These are phyloP conservation scores for human DNA, from an alignment of 2,113 vertebrate genomes.

Conservation along the genomic window GRCh38 chr7:91382001-91382500, in stretches of 20 bases:
- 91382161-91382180: background rate
- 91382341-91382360: background rate
- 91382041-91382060: background rate
- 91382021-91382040: background rate
- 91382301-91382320: background rate
- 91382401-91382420: background rate
- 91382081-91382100: background rate
- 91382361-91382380: background rate
- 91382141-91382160: background rate
- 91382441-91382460: background rate
- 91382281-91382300: background rate
- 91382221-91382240: background rate
- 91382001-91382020: background rate
- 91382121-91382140: background rate
- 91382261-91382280: background rate
- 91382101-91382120: background rate
- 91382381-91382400: background rate
- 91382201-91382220: background rate
- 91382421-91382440: background rate
- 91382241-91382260: background rate
- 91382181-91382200: background rate
- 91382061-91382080: background rate
- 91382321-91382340: background rate
- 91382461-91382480: background rate
- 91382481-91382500: background rate